A percentile compares a stretch with the other conserved stretches of the same genome.
Evolutionary conservation across 2,888 invertebrate genomes (phyloP).

Genomic region (Adelognathus sp.): DNA sequence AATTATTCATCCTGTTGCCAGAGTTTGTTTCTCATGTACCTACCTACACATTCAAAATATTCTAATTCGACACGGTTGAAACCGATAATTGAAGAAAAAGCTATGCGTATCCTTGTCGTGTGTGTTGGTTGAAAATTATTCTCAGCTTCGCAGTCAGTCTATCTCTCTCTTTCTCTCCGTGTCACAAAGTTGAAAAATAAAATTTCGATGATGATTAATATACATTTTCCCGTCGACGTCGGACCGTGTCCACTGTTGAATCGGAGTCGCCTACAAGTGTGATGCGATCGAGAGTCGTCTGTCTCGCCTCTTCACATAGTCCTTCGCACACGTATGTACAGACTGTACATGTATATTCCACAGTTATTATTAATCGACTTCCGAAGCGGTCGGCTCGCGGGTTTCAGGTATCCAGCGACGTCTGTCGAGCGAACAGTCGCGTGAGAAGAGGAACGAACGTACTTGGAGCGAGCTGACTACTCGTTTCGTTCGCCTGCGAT

Average conservation of each 20-base stretch:
- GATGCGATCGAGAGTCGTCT: constrained; percentile 44
- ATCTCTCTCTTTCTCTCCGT: neutral
- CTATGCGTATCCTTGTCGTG: neutral
- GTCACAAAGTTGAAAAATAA: constrained; percentile 19
- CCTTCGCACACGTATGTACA: constrained; percentile 9
- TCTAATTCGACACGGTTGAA: constrained; percentile 6
- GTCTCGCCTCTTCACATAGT: constrained; percentile 24
- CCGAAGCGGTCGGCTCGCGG: constrained; percentile 38
- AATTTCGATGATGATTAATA: constrained; percentile 57
- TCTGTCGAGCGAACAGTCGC: constrained; percentile 50
- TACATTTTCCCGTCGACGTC: constrained; percentile 46
- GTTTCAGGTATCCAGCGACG: constrained; percentile 29
- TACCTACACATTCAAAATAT: neutral
- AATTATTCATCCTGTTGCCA: neutral
- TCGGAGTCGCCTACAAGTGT: constrained; percentile 45
- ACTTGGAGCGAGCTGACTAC: constrained; percentile 32
- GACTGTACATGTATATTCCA: neutral
- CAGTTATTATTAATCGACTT: constrained; percentile 62
- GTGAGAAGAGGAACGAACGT: constrained; percentile 50
- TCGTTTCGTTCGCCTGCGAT: constrained; percentile 46
- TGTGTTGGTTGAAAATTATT: constrained; percentile 14
- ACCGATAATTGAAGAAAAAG: constrained; percentile 36
- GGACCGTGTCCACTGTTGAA: constrained; percentile 28
- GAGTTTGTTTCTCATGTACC: neutral
- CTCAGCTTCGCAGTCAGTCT: neutral